phyloP scores from a whole-genome alignment of 2,888 invertebrate genomes.

The Cheilosia grossa region DNA sequence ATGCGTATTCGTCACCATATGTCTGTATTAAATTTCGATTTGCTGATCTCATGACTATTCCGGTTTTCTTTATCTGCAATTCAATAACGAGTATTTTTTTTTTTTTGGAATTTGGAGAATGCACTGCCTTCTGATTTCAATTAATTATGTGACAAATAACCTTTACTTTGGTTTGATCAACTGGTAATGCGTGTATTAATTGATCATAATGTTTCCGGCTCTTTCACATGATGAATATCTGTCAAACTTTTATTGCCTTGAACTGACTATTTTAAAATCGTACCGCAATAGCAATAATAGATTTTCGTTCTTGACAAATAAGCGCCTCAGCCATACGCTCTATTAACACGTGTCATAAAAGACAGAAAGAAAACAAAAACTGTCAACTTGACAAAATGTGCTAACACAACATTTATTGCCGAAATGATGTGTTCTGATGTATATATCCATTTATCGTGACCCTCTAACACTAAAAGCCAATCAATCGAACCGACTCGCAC shows the following conservation, averaged over 20 bases:
- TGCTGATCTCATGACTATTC: conserved; percentile 15
- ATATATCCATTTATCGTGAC: conserved; percentile 14
- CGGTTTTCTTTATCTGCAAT: background rate
- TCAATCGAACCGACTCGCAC: background rate
- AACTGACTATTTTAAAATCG: conserved; percentile 38
- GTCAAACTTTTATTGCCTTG: conserved; percentile 25
- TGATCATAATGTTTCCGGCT: conserved; percentile 10
- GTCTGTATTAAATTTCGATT: background rate
- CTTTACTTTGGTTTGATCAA: background rate
- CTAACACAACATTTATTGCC: background rate
- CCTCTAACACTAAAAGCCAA: conserved; percentile 12
- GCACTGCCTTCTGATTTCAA: background rate
- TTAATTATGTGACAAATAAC: background rate
- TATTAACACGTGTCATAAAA: background rate
- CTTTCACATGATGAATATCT: background rate
- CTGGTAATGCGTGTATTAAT: background rate
- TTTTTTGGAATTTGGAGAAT: conserved; percentile 5
- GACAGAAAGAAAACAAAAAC: background rate
- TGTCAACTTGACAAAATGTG: background rate
- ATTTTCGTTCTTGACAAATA: conserved; percentile 53
- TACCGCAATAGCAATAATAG: conserved; percentile 31
- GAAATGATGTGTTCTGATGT: background rate
- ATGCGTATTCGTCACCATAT: background rate
- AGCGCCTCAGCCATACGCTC: conserved; percentile 18
- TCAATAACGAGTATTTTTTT: background rate